phyloP scores from a whole-genome alignment of 2,113 vertebrate genomes.

The Henicopernis longicauda region DNA sequence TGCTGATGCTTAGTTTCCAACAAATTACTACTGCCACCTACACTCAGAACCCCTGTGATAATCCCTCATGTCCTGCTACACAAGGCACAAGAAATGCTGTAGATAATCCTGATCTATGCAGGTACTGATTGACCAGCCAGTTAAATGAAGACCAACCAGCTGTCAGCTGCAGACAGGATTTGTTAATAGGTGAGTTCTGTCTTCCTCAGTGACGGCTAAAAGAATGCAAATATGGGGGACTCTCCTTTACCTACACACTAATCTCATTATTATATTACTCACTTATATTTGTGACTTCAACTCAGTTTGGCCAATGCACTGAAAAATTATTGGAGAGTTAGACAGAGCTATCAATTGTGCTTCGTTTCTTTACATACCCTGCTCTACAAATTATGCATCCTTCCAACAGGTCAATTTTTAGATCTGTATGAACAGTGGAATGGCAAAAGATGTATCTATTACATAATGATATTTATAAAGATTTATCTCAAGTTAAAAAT shows the following conservation, averaged over 20 bases:
- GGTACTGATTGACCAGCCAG: not conserved
- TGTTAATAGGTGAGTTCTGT: not conserved
- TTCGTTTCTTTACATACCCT: not conserved
- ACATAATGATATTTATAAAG: not conserved
- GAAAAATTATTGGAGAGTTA: not conserved
- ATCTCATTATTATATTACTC: not conserved
- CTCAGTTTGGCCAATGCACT: not conserved
- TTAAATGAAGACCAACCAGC: not conserved
- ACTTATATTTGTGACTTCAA: not conserved
- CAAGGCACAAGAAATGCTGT: not conserved
- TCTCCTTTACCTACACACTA: not conserved
- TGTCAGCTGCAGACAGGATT: not conserved
- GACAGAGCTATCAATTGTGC: not conserved
- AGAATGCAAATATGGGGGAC: not conserved
- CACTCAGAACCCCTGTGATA: not conserved
- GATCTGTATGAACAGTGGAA: not conserved
- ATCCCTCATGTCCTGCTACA: not conserved
- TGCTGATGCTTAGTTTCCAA: not conserved
- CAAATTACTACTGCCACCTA: not conserved
- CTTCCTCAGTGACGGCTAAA: not conserved
- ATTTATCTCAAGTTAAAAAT: not conserved
- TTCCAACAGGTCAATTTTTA: not conserved
- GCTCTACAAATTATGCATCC: not conserved
- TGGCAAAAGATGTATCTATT: not conserved
- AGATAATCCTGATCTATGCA: not conserved